phyloP scores from a whole-genome alignment of 2,797 vertebrate species.

The Enteromius treurensis region DNA sequence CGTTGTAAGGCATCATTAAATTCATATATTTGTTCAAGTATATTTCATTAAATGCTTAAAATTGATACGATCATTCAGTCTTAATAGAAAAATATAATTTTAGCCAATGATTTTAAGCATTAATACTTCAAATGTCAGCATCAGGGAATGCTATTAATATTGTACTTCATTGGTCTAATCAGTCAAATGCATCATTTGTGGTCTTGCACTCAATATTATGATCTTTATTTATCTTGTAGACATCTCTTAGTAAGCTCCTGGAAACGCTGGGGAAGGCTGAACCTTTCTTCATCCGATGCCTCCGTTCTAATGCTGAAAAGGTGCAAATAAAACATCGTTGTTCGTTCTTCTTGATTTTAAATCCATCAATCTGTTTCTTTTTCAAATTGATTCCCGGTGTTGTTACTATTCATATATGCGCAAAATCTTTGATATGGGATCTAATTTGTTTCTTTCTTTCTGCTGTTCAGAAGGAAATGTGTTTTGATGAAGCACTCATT shows the following conservation, averaged over 20 bases:
- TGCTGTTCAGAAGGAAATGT: constrained; percentile 87
- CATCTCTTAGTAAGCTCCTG: constrained; percentile 93
- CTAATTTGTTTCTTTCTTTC: constrained; percentile 31
- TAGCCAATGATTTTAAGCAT: not conserved
- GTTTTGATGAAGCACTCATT: constrained; percentile 90
- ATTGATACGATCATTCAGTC: not conserved
- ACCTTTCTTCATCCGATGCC: constrained; percentile 97
- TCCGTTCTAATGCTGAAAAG: constrained; percentile 97
- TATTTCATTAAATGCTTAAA: not conserved
- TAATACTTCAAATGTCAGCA: not conserved
- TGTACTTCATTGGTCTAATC: not conserved
- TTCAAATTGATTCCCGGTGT: not conserved
- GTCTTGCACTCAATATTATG: not conserved
- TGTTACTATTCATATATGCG: not conserved
- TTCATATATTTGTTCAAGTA: not conserved
- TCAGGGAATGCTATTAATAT: not conserved
- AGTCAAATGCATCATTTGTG: not conserved
- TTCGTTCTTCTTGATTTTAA: not conserved
- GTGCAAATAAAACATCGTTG: constrained; percentile 58
- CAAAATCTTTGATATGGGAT: not conserved
- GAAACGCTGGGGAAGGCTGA: constrained; percentile 93
- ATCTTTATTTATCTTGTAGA: constrained; percentile 71
- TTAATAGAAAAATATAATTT: not conserved
- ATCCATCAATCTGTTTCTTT: not conserved
- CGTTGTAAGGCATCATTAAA: not conserved